phyloP scores from a whole-genome alignment of 2,797 vertebrate genomes.

The Naso thynnoides region DNA sequence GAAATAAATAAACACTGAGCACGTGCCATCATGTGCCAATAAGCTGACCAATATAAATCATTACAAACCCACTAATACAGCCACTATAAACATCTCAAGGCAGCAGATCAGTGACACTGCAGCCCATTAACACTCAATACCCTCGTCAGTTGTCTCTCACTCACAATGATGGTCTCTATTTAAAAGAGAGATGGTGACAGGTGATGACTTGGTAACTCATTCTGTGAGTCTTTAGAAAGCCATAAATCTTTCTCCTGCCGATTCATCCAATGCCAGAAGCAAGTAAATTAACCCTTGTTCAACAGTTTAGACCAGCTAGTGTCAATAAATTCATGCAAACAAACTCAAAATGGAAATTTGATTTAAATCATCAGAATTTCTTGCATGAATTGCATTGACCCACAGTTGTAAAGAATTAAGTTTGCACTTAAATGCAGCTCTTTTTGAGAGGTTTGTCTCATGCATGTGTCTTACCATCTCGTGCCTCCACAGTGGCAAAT shows the following conservation, averaged over 20 bases:
- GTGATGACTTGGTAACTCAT: background rate
- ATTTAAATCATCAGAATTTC: background rate
- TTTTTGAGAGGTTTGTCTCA: background rate
- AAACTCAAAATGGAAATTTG: background rate
- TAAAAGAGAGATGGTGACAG: background rate
- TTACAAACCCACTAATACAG: slow-evolving; percentile 4
- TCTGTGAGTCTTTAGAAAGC: slow-evolving; percentile 2
- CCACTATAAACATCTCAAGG: slow-evolving; percentile 24
- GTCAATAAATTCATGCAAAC: background rate
- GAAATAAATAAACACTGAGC: slow-evolving; percentile 25
- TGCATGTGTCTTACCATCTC: background rate
- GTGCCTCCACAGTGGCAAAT: no score
- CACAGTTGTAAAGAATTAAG: background rate
- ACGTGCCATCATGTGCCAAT: slow-evolving; percentile 14
- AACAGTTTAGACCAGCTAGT: background rate
- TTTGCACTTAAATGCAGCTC: background rate
- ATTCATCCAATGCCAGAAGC: background rate
- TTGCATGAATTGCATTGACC: background rate
- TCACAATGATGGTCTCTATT: slow-evolving; percentile 29
- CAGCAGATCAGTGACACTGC: background rate
- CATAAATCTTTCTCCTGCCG: slow-evolving; percentile 5
- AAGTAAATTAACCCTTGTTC: background rate
- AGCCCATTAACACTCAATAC: slow-evolving; percentile 40
- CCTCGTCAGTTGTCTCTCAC: slow-evolving; percentile 31
- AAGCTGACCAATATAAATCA: slow-evolving; percentile 21